Percentiles rank a stretch among this genome's conserved stretches.
phyloP scores from a whole-genome alignment of 37 sponge, comb jelly and placozoan species.

The Oscarella lobularis region DNA sequence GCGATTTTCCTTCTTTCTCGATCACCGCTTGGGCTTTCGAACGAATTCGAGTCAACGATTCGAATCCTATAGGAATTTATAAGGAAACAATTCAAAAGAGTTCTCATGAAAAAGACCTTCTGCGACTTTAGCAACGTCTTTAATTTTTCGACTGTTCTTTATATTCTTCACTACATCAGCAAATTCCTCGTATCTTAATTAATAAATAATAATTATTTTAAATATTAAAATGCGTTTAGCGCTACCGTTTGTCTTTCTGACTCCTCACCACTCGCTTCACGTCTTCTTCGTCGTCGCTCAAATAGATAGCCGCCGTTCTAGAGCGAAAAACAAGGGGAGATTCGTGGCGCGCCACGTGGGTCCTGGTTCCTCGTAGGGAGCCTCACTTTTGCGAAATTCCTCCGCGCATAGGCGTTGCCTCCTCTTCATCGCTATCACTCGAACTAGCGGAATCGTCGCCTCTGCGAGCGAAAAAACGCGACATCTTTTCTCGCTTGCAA shows the following conservation, averaged over 20 bases:
- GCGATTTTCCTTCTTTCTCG: constrained; percentile 42
- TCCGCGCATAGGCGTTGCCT: not conserved
- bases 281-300: constrained; percentile 71
- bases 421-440: not conserved
- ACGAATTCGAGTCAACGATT: constrained; percentile 44
- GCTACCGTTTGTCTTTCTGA: constrained; percentile 80
- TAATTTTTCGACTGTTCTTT: constrained; percentile 87
- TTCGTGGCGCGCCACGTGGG: no score
- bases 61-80: constrained; percentile 46
- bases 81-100: not conserved
- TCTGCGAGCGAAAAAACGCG: not conserved
- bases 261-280: constrained; percentile 87
- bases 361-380: no score
- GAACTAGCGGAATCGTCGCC: not conserved
- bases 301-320: constrained; percentile 3
- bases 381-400: not conserved
- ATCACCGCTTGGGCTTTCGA: constrained; percentile 71
- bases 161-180: constrained; percentile 52
- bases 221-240: no score
- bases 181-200: constrained; percentile 82
- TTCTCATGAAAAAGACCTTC: constrained; percentile 33
- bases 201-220: no score
- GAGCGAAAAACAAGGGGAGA: no score
- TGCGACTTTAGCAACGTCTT: constrained; percentile 78
- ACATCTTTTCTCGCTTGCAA: not conserved